These are phyloP conservation scores for Psilanteris sp. DNA, from an alignment of 1,140 invertebrate species.

Conservation along the genomic window DNA sequence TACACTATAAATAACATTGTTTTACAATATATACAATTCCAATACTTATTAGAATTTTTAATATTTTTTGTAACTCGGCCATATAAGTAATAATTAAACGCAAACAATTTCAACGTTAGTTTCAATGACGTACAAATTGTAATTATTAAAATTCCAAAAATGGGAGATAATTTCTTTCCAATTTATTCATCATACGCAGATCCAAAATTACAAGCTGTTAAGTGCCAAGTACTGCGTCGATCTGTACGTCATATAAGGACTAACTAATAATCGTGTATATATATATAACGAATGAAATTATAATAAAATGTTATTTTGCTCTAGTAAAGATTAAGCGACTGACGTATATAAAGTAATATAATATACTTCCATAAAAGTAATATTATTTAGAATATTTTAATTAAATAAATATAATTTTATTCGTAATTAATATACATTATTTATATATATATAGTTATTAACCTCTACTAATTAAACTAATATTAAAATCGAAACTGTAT, in stretches of 20 bases:
- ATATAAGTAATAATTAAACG: slow-evolving; percentile 8
- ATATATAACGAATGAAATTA: slow-evolving; percentile 28
- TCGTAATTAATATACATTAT: no score
- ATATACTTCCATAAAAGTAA: no score
- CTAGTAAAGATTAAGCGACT: slow-evolving; percentile 32
- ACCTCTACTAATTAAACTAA: no score
- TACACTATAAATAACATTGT: no score
- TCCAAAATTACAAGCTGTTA: slow-evolving; percentile 20
- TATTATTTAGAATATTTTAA: no score
- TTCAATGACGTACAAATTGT: slow-evolving; percentile 18
- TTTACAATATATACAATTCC: no score
- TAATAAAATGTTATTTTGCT: slow-evolving; percentile 24
- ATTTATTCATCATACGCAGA: slow-evolving; percentile 20
- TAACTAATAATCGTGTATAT: slow-evolving; percentile 25
- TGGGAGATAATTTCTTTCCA: slow-evolving; percentile 27
- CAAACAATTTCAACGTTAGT: neutral
- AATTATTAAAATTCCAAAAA: slow-evolving; percentile 24
- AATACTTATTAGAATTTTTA: no score
- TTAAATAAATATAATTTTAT: no score
- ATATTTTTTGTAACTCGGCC: no score
- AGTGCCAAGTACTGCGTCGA: slow-evolving; percentile 13
- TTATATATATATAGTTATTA: no score
- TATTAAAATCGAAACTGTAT: no score
- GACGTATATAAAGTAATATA: no score
- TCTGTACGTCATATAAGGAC: slow-evolving; percentile 19